Base-by-base conservation (phyloP, 2,888 invertebrate genomes). In the Melitaea athalia region DNA sequence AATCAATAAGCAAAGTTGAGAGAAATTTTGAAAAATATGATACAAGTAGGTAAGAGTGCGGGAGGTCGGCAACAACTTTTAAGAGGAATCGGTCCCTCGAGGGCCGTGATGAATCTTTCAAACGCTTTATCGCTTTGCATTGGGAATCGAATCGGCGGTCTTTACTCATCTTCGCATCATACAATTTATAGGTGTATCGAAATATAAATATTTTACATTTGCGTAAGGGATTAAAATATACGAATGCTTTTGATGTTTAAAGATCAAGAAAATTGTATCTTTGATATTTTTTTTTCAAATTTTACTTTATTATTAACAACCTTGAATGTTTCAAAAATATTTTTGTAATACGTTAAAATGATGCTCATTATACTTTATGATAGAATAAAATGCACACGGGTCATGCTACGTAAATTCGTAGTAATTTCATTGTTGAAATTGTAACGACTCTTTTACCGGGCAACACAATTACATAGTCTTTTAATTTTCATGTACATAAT, bases 41-140 rank as follows among this genome's bases (percentile, higher is more conserved):
- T 89, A 87, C 85, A 87, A 89, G 85, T 78, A 81, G 81, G 81
- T 78, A 74, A 76, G 82, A 83, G 85, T 82, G 83, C 79, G 79
- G 84, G 81, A 84, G 84, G 82, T 80, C 79, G 84, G 84, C 82
- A 81, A 81, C 85, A 88, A 90, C 81, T 91, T 91, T 78, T 85
- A 85, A 86, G 87, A 91, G 85, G 81, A 87, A 91, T 91, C 81
- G 89, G 80, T 81, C 91, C 86, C 89, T 75, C 71, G 88, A 85
- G 90, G 81, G 85, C 83, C 77, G 84, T 87, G 91, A 92, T 91
- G 91, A 91, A 91, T 91, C 89, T 89, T 89, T 89, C 86, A 88
- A 87, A 88, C 89, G 87, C 85, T 89, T 91, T 90, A 89, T 89
- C 89, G 89, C 83, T 85, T 84, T 83, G 85, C 85, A 88, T 87